Percentiles rank a stretch among this genome's conserved stretches.
phyloP scores from a whole-genome alignment of 2,113 vertebrate genomes.

The Isurus oxyrinchus region DNA sequence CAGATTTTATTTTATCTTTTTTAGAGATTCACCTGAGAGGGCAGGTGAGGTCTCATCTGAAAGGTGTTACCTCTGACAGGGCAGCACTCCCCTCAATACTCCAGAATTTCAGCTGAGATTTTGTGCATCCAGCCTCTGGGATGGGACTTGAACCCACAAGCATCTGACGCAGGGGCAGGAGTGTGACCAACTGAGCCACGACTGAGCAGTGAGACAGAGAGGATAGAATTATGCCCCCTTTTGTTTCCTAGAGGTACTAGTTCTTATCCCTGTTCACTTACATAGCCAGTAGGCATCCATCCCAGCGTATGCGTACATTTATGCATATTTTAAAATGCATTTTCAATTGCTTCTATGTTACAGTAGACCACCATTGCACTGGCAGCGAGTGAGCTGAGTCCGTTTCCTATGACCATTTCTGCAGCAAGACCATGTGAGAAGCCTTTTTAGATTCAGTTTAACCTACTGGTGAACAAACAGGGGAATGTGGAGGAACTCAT shows the following conservation, averaged over 20 bases:
- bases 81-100: neutral
- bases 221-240: too few relatives aligned
- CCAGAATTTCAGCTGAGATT: neutral
- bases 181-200: neutral
- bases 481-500: neutral
- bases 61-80: neutral
- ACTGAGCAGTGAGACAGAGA: neutral
- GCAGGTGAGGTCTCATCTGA: neutral
- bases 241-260: too few relatives aligned
- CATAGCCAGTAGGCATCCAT: neutral
- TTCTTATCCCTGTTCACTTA: too few relatives aligned
- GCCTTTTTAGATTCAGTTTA: neutral
- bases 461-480: neutral
- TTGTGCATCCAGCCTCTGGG: neutral
- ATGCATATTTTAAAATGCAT: neutral
- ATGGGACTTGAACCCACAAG: too few relatives aligned
- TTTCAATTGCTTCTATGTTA: neutral
- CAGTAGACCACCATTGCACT: neutral
- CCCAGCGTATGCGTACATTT: neutral
- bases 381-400: neutral
- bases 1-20: too few relatives aligned
- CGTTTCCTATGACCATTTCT: neutral
- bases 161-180: too few relatives aligned
- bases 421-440: neutral
- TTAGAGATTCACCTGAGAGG: neutral